Evolutionary conservation across 2,113 vertebrate genomes (phyloP).

Genomic region (Grantiella picta): DNA sequence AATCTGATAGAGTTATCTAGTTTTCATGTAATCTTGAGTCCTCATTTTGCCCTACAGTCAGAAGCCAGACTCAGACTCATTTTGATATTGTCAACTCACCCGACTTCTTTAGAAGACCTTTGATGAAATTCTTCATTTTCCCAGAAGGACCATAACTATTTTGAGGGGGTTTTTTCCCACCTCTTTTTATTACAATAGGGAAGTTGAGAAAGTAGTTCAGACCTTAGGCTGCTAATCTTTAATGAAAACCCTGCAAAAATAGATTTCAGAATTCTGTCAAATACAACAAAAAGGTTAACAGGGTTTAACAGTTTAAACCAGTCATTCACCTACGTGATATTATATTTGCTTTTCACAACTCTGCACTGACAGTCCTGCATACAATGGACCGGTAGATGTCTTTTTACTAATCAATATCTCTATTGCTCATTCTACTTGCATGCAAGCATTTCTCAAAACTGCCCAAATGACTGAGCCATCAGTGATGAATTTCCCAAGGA

Average conservation of each 20-base stretch:
- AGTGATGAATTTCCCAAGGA: not conserved
- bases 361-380: not conserved
- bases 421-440: not conserved
- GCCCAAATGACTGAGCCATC: not conserved
- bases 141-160: not conserved
- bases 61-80: not conserved
- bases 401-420: not conserved
- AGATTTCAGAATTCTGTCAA: not conserved
- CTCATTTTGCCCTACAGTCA: not conserved
- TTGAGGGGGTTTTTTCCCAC: accelerated
- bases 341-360: not conserved
- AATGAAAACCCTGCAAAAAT: not conserved
- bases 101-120: not conserved
- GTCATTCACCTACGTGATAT: not conserved
- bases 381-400: not conserved
- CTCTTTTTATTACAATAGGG: not conserved
- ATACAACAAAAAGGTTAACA: not conserved
- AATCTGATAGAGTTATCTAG: not conserved
- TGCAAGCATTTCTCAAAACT: not conserved
- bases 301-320: not conserved
- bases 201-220: not conserved
- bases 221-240: not conserved
- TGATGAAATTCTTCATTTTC: not conserved
- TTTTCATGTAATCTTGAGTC: not conserved
- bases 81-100: not conserved